Conservation (phyloP, 2,113 vertebrate species). For the Anhinga anhinga region DNA sequence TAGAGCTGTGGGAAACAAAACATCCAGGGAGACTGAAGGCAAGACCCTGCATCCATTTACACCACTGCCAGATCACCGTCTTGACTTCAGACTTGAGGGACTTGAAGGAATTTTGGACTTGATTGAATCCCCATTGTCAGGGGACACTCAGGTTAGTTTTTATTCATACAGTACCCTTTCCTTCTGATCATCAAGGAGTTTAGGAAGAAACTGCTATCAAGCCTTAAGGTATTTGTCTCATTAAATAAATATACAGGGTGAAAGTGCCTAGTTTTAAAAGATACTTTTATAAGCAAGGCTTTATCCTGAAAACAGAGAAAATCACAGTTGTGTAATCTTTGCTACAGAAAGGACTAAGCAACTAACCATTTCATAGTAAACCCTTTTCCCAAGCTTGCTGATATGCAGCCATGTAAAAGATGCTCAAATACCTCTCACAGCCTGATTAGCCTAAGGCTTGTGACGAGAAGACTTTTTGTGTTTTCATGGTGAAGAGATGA, state of each 20-base stretch:
- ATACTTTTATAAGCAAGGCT: not conserved
- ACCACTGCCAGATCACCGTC: not conserved
- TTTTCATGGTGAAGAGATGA: conserved; percentile 45
- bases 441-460: not conserved
- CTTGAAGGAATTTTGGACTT: not conserved
- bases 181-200: conserved; percentile 3
- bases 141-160: not conserved
- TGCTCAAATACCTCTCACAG: not conserved
- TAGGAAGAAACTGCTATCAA: not conserved
- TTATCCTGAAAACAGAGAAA: conserved; percentile 5
- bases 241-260: not conserved
- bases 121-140: not conserved
- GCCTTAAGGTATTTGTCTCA: conserved; percentile 1
- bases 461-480: not conserved
- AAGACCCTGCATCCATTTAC: not conserved
- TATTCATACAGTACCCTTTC: not conserved
- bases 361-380: not conserved
- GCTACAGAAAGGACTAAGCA: not conserved
- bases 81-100: not conserved
- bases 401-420: not conserved
- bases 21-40: not conserved
- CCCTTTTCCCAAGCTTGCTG: not conserved
- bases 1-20: not conserved
- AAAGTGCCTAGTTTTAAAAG: not conserved
- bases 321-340: conserved; percentile 4